These are phyloP conservation scores for Campylomormyrus numenius DNA, from an alignment of 2,113 vertebrate genomes.

Conservation along the genomic window DNA sequence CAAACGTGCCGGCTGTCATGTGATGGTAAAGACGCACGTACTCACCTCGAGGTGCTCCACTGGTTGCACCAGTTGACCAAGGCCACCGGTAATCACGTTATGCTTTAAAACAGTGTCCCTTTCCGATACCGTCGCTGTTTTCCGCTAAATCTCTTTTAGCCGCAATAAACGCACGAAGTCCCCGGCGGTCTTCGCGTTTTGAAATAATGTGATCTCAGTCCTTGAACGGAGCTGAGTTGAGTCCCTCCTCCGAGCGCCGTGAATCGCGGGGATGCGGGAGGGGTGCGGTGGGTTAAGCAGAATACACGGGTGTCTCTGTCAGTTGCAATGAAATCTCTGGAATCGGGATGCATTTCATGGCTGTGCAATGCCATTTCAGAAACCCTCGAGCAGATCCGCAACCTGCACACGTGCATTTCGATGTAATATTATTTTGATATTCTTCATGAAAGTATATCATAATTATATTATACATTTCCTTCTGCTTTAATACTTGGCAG, in stretches of 20 bases:
- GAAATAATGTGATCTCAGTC: not conserved
- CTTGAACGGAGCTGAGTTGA: not conserved
- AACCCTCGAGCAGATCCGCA: not conserved
- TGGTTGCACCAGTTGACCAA: not conserved
- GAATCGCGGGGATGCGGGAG: not conserved
- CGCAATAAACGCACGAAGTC: too few relatives aligned
- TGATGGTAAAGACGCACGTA: not conserved
- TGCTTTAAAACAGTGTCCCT: too few relatives aligned
- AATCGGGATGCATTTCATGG: not conserved
- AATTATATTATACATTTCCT: not conserved
- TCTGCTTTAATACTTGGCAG: not conserved
- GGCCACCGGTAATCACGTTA: not conserved
- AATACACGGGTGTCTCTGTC: not conserved
- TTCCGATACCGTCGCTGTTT: not conserved
- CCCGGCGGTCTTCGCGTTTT: not conserved
- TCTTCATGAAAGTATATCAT: not conserved
- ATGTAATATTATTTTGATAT: not conserved
- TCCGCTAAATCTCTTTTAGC: not conserved
- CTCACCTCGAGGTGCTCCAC: not conserved
- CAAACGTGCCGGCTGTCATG: not conserved
- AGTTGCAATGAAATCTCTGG: not conserved
- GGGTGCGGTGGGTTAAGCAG: not conserved
- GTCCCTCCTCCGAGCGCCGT: slow-evolving; percentile 2
- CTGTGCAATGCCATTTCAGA: not conserved
- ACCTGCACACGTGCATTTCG: not conserved